A percentile compares a stretch with the other conserved stretches of the same genome.
Evolutionary conservation across 1,140 invertebrate species (phyloP).

Genomic region (Helicoverpa zea): DNA sequence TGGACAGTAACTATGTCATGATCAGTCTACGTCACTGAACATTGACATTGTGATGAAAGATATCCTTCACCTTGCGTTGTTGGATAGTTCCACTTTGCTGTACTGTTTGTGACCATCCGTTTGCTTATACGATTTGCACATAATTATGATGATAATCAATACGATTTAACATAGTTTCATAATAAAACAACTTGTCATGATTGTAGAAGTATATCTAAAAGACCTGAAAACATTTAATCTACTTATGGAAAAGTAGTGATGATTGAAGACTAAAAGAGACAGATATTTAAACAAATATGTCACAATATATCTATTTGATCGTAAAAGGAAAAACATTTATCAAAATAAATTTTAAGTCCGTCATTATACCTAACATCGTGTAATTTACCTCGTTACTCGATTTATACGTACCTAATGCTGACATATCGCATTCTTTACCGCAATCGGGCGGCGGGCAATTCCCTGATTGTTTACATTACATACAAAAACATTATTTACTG

Average conservation of each 20-base stretch:
- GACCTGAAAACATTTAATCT: not conserved
- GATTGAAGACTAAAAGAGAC: not conserved
- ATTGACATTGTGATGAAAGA: slow-evolving; percentile 47
- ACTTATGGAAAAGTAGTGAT: not conserved
- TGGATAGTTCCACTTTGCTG: slow-evolving; percentile 29
- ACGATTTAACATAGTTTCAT: not conserved
- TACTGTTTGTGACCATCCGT: slow-evolving; percentile 16
- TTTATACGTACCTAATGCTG: slow-evolving; percentile 20
- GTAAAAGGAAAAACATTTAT: slow-evolving; percentile 15
- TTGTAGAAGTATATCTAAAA: not conserved
- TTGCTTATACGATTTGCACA: slow-evolving; percentile 23
- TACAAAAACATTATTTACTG: not conserved
- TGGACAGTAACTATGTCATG: slow-evolving; percentile 56
- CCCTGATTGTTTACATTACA: slow-evolving; percentile 31
- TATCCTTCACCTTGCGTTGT: slow-evolving; percentile 50
- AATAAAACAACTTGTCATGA: not conserved
- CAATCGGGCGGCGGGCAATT: slow-evolving; percentile 22
- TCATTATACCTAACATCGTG: not conserved
- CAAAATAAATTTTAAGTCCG: not conserved
- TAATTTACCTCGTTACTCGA: slow-evolving; percentile 19
- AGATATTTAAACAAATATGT: not conserved
- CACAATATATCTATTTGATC: not conserved
- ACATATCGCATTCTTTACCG: slow-evolving; percentile 28
- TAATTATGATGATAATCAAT: slow-evolving; percentile 12
- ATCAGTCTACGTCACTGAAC: slow-evolving; percentile 48